Evolutionary conservation across 1,140 invertebrate genomes (phyloP), one percentile per base, ranked within the genome.

Genomic region (Hylaeus anthracinus): DNA sequence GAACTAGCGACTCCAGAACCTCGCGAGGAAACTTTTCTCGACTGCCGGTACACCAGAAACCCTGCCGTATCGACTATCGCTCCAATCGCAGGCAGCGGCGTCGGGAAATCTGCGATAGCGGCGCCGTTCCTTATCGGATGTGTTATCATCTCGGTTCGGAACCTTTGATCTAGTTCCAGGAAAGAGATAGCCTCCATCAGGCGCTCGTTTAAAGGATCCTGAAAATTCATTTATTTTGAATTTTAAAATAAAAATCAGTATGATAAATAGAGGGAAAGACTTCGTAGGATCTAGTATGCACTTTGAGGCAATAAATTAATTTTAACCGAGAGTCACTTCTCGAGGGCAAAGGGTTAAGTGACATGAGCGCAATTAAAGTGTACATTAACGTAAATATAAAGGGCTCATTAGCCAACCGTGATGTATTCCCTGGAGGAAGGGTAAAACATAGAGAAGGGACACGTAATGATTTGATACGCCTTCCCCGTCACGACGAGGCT

Each of bases 21-120:
- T 26, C 2, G 10, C 5, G 37, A 6, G 1, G 10, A 39, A 4
- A 26, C 45, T 67, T 43, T 45, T 26, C 55, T 75, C 82, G 65
- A 72, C 82, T 12, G 76, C 76, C 82, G 86, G 71, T 71, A 71
- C 51, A 51, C 41, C 53, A 48, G 72, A 85, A 53, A 60, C 51
- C 14, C 72, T 73, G 55, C 37, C 45, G 43, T n/a, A 56, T 66
- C 81, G 56, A 64, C 70, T 6, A 74, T 12, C 60, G 55, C 37
- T 6, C n/a, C 10, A 26, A 14, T 3, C 48, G n/a, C n/a, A 1
- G 2, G 41, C 39, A 10, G 12, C 41, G 63, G 63, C 39, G 39
- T 41, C 41, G 63, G 63, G 2, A 45, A 65, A 1, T n/a, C 5
- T 14, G 45, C 1, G 5, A 9, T 12, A 39, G 12, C 75, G 37